Conservation (phyloP, 2,797 vertebrate genomes). For the Phylloscopus collybita region DNA sequence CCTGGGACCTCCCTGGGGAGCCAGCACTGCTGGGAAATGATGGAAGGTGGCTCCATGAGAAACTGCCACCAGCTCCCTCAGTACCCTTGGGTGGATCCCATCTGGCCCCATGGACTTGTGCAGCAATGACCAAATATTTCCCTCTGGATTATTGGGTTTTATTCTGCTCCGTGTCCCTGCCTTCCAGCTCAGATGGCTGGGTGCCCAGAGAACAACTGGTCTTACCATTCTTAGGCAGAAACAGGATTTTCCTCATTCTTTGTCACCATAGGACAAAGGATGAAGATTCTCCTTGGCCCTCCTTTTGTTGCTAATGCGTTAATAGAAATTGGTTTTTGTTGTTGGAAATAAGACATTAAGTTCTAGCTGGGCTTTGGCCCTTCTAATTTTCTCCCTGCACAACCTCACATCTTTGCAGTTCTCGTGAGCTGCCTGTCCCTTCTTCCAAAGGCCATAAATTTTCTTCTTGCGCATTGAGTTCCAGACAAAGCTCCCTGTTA, state of each 20-base stretch:
- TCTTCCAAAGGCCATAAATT: not conserved
- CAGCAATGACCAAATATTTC: not conserved
- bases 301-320: not conserved
- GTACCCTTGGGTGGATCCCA: not conserved
- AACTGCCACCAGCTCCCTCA: not conserved
- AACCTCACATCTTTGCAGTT: not conserved
- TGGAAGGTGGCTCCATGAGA: not conserved
- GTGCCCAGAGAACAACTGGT: not conserved
- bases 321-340: not conserved
- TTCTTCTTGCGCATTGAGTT: not conserved
- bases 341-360: not conserved
- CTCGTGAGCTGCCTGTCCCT: not conserved
- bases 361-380: not conserved
- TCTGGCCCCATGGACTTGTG: not conserved
- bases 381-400: not conserved
- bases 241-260: not conserved
- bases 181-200: not conserved
- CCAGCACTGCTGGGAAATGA: not conserved
- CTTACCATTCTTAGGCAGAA: not conserved
- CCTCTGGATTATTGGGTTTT: not conserved
- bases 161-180: not conserved
- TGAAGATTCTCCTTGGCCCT: not conserved
- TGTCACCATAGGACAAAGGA: not conserved
- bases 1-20: not conserved
- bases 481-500: not conserved